Evolutionary conservation across 2,888 invertebrate genomes (phyloP), one percentile per base, ranked within the genome.

Genomic region (Dynastes hyllus): DNA sequence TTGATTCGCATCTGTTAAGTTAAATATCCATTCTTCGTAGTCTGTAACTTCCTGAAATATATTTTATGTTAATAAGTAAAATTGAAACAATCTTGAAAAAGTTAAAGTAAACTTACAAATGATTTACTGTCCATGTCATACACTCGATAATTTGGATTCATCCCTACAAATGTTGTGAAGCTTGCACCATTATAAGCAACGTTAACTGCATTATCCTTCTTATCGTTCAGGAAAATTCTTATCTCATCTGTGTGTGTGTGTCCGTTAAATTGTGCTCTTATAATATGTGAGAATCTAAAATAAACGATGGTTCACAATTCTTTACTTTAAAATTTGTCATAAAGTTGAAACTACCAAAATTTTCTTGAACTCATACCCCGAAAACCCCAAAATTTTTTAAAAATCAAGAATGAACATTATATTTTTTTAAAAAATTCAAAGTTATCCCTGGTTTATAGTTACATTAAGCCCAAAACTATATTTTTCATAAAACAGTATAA

Each of bases 201-300:
- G 81, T 92, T 93, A 0, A 96, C 91, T 61, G 90, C 86, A 0
- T 88, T 88, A 13, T 90, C 90, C 55, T 91, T 90, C 2, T 90
- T 86, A 16, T 88, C 85, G 80, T 91, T 91, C 85, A 95, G 96
- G 87, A 94, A 94, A 75, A 96, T 88, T 85, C 93, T 92, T 83
- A 95, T 91, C 86, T 94, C 94, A 84, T 96, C 96, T 0, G 91
- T 91, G 86, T 97, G 96, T 0, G 94, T 93, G 87, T 97, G 96
- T 0, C 96, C 97, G 85, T 94, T 95, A 87, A 97, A 97, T 87
- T 96, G 95, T 0, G 93, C 96, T 2, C 91, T 91, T 75, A 97
- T 94, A 32, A 93, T 95, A 55, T 92, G 90, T 22, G 94, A 92
- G 87, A 94, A 97, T 87, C 96, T 93, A 71, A 76, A 65, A 76